Percentiles rank a stretch among this genome's conserved stretches.
phyloP scores from a whole-genome alignment of 2,888 invertebrate species.

The Eristalis intricaria region DNA sequence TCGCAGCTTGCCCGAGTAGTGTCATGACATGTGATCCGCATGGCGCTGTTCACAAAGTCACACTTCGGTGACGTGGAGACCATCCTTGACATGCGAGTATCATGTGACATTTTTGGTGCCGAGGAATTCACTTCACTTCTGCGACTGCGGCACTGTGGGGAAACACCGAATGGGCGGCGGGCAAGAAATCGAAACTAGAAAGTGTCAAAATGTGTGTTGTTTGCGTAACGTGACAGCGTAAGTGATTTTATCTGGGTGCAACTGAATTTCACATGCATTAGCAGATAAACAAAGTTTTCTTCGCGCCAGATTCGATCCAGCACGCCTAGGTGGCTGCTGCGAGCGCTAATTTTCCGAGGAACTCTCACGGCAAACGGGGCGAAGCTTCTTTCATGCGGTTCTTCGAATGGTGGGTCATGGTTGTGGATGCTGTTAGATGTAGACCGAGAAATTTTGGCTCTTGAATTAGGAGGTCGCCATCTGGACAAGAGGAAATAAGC shows the following conservation, averaged over 20 bases:
- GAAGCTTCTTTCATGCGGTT: background rate
- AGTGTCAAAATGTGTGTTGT: constrained; percentile 26
- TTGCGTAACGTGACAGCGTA: constrained; percentile 36
- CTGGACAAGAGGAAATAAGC: no score
- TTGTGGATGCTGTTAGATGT: background rate
- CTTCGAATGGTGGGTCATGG: background rate
- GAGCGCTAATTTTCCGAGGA: background rate
- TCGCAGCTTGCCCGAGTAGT: background rate
- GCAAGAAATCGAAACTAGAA: constrained; percentile 22
- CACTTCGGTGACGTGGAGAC: background rate
- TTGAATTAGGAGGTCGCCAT: no score
- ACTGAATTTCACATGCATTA: constrained; percentile 51
- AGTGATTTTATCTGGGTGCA: constrained; percentile 25
- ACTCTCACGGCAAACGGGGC: no score
- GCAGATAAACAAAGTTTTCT: constrained; percentile 39
- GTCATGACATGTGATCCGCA: constrained; percentile 19
- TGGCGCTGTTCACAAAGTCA: constrained; percentile 33
- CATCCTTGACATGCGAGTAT: background rate
- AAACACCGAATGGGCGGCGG: background rate
- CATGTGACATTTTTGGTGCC: background rate
- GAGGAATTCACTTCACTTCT: background rate
- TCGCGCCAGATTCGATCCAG: background rate
- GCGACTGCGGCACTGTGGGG: background rate
- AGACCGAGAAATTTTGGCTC: background rate
- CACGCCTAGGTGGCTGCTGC: background rate